Conservation (phyloP, 2,888 invertebrate species). For the Scaptomyza polygonia region DNA sequence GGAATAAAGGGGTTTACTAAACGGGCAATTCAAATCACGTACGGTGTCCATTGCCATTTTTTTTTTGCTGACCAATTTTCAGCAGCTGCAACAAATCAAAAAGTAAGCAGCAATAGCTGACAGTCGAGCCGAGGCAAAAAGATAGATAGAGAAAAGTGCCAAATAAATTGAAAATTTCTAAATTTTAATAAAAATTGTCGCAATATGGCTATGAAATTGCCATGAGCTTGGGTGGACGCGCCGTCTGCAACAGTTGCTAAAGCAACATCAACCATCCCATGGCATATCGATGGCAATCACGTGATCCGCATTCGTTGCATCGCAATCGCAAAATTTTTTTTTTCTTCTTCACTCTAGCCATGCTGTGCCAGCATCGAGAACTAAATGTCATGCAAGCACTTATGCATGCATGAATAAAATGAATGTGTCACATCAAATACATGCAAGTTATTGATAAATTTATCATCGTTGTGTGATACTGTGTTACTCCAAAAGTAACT, state of each 20-base stretch:
- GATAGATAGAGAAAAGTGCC: constrained; percentile 39
- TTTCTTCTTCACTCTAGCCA: neutral
- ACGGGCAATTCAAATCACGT: constrained; percentile 71
- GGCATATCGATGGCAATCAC: constrained; percentile 57
- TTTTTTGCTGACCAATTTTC: constrained; percentile 73
- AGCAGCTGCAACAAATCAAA: constrained; percentile 79
- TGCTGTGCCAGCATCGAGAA: constrained; percentile 17
- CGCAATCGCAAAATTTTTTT: constrained; percentile 44
- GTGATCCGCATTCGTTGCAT: constrained; percentile 56
- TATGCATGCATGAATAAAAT: constrained; percentile 22
- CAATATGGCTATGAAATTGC: constrained; percentile 76
- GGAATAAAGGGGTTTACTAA: constrained; percentile 5
- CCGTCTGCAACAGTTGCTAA: constrained; percentile 7
- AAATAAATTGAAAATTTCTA: constrained; percentile 79
- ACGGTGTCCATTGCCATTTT: constrained; percentile 53
- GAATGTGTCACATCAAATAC: constrained; percentile 16
- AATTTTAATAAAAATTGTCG: constrained; percentile 79
- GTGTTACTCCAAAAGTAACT: neutral
- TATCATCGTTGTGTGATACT: constrained; percentile 34
- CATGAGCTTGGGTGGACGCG: constrained; percentile 53
- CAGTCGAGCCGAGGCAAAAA: constrained; percentile 4
- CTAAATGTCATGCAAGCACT: constrained; percentile 14
- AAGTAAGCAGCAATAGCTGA: constrained; percentile 37
- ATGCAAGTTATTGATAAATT: constrained; percentile 50
- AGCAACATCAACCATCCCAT: constrained; percentile 6